phyloP scores from a whole-genome alignment of 2,113 vertebrate genomes.

The Panurus biarmicus region DNA sequence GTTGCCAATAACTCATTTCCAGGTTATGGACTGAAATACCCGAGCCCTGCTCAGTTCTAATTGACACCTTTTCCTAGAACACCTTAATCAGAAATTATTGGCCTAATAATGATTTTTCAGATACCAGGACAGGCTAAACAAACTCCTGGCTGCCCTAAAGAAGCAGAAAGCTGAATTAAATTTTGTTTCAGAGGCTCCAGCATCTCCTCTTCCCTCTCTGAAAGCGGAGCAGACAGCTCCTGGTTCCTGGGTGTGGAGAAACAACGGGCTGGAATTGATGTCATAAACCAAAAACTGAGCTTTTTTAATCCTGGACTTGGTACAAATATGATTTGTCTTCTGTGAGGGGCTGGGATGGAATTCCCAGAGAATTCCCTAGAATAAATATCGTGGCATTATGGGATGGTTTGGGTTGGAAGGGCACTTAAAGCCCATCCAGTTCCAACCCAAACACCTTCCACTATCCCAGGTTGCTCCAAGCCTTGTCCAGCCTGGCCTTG shows the following conservation, averaged over 20 bases:
- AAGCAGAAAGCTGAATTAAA: not conserved
- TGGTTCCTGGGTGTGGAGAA: not conserved
- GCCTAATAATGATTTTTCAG: constrained; percentile 1
- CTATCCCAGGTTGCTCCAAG: not conserved
- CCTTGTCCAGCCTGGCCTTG: not conserved
- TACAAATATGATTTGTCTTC: not conserved
- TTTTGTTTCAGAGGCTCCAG: not conserved
- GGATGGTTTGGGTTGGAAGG: not conserved
- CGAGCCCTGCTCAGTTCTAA: not conserved
- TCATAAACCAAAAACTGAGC: rapidly evolving
- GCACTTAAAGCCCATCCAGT: not conserved
- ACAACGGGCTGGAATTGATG: rapidly evolving
- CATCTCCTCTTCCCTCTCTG: not conserved
- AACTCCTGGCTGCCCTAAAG: not conserved
- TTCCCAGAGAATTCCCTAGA: not conserved
- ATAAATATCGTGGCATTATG: not conserved
- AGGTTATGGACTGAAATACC: constrained; percentile 37
- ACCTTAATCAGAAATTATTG: constrained; percentile 1
- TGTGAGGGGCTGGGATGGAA: not conserved
- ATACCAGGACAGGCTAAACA: not conserved
- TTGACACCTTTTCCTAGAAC: not conserved
- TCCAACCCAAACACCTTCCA: not conserved
- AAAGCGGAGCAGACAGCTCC: not conserved
- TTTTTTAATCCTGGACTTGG: not conserved
- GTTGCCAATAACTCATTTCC: constrained; percentile 42